Conservation (phyloP, 2,113 vertebrate genomes). For the Zosterops borbonicus region DNA sequence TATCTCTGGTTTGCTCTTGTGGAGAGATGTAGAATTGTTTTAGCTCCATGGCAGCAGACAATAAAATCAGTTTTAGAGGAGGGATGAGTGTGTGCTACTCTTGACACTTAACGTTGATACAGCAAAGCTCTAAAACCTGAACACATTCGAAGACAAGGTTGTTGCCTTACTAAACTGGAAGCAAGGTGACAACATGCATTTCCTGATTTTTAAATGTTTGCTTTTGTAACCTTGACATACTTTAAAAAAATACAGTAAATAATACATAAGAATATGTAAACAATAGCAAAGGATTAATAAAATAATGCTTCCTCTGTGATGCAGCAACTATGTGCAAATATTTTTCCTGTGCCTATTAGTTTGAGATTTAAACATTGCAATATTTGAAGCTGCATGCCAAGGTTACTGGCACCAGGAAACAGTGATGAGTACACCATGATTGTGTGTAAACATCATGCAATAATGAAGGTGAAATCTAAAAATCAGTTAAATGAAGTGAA, state of each 20-base stretch:
- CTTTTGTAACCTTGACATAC: background rate
- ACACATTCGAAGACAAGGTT: background rate
- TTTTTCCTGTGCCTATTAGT: background rate
- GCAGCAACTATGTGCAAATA: background rate
- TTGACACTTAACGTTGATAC: background rate
- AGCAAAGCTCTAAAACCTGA: background rate
- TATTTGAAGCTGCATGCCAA: slow-evolving; percentile 22
- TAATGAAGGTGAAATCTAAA: slow-evolving; percentile 20
- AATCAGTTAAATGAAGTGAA: background rate
- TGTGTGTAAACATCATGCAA: background rate
- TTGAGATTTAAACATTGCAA: background rate
- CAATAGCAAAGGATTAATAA: background rate
- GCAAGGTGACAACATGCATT: background rate
- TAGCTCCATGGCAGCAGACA: background rate
- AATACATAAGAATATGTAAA: background rate
- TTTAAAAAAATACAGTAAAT: background rate
- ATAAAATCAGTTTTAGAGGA: background rate
- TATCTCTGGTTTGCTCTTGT: background rate
- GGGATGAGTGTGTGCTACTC: background rate
- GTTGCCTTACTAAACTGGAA: background rate
- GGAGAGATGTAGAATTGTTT: background rate
- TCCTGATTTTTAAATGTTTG: background rate
- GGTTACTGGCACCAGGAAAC: slow-evolving; percentile 20
- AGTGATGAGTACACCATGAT: background rate
- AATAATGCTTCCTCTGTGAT: background rate